phyloP scores from a whole-genome alignment of 2,113 vertebrate genomes.

The Lamprologus callipterus region DNA sequence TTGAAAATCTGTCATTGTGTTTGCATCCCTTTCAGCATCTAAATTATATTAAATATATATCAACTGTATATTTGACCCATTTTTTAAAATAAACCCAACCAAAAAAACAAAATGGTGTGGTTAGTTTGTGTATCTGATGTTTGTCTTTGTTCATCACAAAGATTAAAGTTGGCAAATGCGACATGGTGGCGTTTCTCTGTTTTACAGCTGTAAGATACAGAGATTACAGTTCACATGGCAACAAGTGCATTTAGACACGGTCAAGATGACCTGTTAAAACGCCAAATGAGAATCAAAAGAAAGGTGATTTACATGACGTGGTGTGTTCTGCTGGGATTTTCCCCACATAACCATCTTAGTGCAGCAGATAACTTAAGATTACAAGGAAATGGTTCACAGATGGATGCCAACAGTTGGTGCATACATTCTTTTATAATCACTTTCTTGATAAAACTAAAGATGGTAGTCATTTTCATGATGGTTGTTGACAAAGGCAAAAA shows the following conservation, averaged over 20 bases:
- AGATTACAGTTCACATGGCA: not conserved
- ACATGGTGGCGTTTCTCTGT: not conserved
- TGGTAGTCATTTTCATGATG: not conserved
- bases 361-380: not conserved
- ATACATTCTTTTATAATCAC: not conserved
- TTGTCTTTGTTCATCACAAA: not conserved
- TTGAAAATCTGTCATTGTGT: constrained; percentile 19
- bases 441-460: not conserved
- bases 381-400: not conserved
- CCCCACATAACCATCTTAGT: not conserved
- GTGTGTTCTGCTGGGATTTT: not conserved
- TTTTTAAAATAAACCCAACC: constrained; percentile 59
- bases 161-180: not conserved
- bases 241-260: not conserved
- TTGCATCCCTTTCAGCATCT: constrained; percentile 44
- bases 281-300: not conserved
- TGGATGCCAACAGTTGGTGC: not conserved
- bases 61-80: constrained; percentile 66
- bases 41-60: constrained; percentile 62
- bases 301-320: not conserved
- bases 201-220: not conserved
- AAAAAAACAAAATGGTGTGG: not conserved
- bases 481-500: not conserved
- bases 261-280: not conserved
- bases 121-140: not conserved